Conservation (phyloP, 2,888 invertebrate genomes). For the Phengaris arion region DNA sequence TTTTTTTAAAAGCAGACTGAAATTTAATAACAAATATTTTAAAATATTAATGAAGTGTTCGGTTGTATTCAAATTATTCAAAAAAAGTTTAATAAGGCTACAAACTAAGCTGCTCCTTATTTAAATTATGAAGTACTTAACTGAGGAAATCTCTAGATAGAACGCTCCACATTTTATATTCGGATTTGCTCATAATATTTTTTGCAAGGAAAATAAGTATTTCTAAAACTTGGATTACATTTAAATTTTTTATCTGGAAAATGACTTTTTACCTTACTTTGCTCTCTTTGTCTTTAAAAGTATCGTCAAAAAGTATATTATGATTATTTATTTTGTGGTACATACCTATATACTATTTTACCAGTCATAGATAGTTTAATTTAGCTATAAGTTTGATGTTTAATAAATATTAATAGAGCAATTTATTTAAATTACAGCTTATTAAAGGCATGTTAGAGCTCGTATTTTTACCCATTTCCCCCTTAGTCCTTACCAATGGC, state of each 20-base stretch:
- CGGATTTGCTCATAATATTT: neutral
- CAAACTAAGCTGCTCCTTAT: constrained; percentile 8
- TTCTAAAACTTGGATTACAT: neutral
- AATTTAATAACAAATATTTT: neutral
- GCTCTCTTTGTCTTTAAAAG: too few relatives aligned
- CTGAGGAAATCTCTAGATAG: constrained; percentile 6
- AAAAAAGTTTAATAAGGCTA: constrained; percentile 23
- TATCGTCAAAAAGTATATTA: too few relatives aligned
- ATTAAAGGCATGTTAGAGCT: neutral
- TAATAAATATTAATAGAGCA: too few relatives aligned
- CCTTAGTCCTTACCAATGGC: too few relatives aligned
- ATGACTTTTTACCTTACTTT: too few relatives aligned
- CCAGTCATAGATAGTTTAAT: too few relatives aligned
- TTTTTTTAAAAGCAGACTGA: neutral
- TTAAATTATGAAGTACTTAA: constrained; percentile 23
- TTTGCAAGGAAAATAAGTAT: neutral
- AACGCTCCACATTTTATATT: neutral
- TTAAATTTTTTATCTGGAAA: neutral
- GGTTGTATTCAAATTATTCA: neutral
- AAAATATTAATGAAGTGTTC: constrained; percentile 7
- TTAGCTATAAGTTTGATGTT: too few relatives aligned
- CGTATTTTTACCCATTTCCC: neutral
- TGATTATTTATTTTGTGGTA: too few relatives aligned
- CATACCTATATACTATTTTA: too few relatives aligned
- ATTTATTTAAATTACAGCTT: neutral